Evolutionary conservation across 2,888 invertebrate genomes (phyloP), one percentile per base, ranked within the genome.

Genomic region (Perizoma flavofasciatum): DNA sequence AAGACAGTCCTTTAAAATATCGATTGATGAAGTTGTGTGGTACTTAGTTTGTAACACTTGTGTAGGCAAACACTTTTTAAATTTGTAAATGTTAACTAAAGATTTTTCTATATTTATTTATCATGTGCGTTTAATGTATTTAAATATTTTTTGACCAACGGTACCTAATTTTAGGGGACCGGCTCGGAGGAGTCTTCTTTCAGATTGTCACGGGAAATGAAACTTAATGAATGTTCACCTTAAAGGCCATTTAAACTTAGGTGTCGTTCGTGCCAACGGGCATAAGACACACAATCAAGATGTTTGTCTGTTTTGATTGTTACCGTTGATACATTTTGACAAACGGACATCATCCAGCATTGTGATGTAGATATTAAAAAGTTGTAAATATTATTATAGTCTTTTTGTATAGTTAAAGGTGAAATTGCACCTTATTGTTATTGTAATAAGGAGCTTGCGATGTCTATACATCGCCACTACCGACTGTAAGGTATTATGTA

Each of bases 391-490:
- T 61, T 49, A 59, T 51, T 59, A 45, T 63, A 65, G 62, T 22
- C 51, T 37, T 6, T 68, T 61, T 64, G 55, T 64, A 66, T 54
- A 64, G 56, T 56, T 53, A 40, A 43, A 55, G 60, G 61, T 57
- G 55, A 55, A 40, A 9, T 32, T 39, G 39, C 55, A 59, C 61
- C 63, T 61, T 56, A 62, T 62, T 64, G 62, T 62, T 57, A 49
- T 61, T 59, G 56, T 63, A 44, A 68, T 53, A 72, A 72, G 69
- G 81, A 80, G 80, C 79, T 79, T 76, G 77, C 74, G 72, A 74
- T 67, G 50, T 61, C 22, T 68, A 68, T 34, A 53, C 70, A 68
- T 69, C 66, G 71, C 68, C 74, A 69, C 70, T 73, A 74, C 70
- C 70, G 59, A 69, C 63, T 71, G 61, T 75, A 73, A 72, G 70